These are phyloP conservation scores for Neomicropteryx cornuta DNA, from an alignment of 1,140 invertebrate genomes.

Conservation along the genomic window DNA sequence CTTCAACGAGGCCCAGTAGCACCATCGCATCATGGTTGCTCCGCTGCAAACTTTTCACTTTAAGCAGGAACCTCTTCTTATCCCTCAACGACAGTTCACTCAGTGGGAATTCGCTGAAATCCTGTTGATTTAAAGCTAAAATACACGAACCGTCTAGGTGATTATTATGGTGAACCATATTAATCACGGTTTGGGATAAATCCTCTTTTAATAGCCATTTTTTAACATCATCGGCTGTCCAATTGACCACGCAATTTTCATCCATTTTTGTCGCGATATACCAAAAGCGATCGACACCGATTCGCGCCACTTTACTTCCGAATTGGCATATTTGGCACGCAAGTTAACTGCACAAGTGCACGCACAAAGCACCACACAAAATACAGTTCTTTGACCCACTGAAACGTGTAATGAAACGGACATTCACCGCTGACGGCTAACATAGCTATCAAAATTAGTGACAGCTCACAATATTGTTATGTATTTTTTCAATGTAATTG, in stretches of 20 bases:
- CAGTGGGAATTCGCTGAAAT: conserved; percentile 37
- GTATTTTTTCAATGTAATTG: too few species aligned
- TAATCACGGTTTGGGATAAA: conserved; percentile 21
- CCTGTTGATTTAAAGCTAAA: conserved; percentile 31
- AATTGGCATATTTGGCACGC: too few species aligned
- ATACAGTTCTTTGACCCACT: too few species aligned
- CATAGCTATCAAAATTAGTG: too few species aligned
- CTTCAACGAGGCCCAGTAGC: conserved; percentile 32
- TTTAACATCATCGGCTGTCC: conserved; percentile 36
- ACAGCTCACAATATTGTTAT: too few species aligned
- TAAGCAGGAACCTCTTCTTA: conserved; percentile 32
- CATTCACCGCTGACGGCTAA: too few species aligned
- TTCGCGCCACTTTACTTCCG: too few species aligned
- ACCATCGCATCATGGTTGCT: conserved; percentile 32
- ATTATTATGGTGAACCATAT: conserved; percentile 24
- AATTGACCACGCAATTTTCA: conserved; percentile 29
- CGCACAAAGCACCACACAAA: too few species aligned
- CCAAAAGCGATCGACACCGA: too few species aligned
- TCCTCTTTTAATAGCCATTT: conserved; percentile 38
- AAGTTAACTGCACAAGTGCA: too few species aligned
- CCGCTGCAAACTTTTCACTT: conserved; percentile 34
- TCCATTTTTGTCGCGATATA: too few species aligned
- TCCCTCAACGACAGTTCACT: conserved; percentile 29
- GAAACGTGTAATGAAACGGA: too few species aligned
- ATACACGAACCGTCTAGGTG: conserved; percentile 36